Percentiles rank a stretch among this genome's conserved stretches.
These are phyloP conservation scores for Centrocercus urophasianus DNA, from an alignment of 2,113 vertebrate genomes.

Conservation along the genomic window DNA sequence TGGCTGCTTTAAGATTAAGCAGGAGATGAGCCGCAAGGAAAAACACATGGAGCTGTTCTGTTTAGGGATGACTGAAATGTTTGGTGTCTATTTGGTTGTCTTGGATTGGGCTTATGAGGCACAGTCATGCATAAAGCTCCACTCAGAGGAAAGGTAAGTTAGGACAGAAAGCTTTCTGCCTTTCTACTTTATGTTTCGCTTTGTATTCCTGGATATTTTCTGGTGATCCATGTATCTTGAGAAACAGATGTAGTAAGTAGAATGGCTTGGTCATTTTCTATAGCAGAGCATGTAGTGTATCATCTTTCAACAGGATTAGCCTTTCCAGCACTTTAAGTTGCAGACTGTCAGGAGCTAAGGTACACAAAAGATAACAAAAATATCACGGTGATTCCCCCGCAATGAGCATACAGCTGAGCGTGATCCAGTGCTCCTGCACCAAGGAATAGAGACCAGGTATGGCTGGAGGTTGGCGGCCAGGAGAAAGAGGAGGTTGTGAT, in stretches of 20 bases:
- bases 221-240: not conserved
- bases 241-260: not conserved
- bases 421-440: not conserved
- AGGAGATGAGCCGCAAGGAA: not conserved
- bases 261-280: not conserved
- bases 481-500: not conserved
- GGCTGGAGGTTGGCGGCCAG: not conserved
- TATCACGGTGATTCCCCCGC: rapidly evolving
- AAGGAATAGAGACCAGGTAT: too few relatives aligned
- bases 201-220: not conserved
- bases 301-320: not conserved
- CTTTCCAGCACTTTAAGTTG: not conserved
- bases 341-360: not conserved
- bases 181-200: not conserved
- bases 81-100: not conserved
- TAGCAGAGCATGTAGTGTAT: not conserved
- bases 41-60: not conserved
- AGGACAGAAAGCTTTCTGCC: not conserved
- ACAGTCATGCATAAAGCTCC: not conserved
- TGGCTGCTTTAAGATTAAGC: not conserved
- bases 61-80: not conserved
- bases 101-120: not conserved
- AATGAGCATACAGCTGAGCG: not conserved
- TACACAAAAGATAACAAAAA: not conserved
- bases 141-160: not conserved